phyloP scores from a whole-genome alignment of 1,140 invertebrate species.

The Dermatophagoides farinae region DNA sequence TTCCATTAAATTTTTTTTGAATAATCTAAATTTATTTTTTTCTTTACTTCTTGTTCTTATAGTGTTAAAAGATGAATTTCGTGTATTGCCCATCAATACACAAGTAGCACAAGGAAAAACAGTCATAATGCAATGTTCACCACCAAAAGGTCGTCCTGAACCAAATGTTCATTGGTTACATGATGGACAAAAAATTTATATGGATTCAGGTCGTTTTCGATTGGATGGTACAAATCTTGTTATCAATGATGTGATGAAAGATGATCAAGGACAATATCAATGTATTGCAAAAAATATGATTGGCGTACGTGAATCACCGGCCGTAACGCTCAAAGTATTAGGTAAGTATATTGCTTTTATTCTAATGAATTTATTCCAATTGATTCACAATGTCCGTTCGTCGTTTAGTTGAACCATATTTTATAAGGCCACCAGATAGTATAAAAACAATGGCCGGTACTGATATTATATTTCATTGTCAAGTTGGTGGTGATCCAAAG shows the following conservation, averaged over 20 bases:
- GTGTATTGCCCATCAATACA: constrained; percentile 56
- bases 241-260: constrained; percentile 54
- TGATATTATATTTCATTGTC: constrained; percentile 59
- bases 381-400: neutral
- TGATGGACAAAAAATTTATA: constrained; percentile 38
- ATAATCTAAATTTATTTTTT: neutral
- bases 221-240: constrained; percentile 61
- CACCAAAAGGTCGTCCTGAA: constrained; percentile 75
- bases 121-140: constrained; percentile 67
- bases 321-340: constrained; percentile 55
- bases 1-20: neutral
- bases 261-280: constrained; percentile 62
- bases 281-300: constrained; percentile 68
- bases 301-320: constrained; percentile 50
- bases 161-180: constrained; percentile 75
- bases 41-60: constrained; percentile 22
- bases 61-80: constrained; percentile 89
- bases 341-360: constrained; percentile 41
- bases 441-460: constrained; percentile 54
- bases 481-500: constrained; percentile 64
- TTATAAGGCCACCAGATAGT: constrained; percentile 61
- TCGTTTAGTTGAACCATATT: constrained; percentile 70
- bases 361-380: neutral
- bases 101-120: constrained; percentile 72
- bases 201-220: constrained; percentile 36